Conservation (phyloP, 2,888 invertebrate species). For the Megaustenia siamemsis region DNA sequence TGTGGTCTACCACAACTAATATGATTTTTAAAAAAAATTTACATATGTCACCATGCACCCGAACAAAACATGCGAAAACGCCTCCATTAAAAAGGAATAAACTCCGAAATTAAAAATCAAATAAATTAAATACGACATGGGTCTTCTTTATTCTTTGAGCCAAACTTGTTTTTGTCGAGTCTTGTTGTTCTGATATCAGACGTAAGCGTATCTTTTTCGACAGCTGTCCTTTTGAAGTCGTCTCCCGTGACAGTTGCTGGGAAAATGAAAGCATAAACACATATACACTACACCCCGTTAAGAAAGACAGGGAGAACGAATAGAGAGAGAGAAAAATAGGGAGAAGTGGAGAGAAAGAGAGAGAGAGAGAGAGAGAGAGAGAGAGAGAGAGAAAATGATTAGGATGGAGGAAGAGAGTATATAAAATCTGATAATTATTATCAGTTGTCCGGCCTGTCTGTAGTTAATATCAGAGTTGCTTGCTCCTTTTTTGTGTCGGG, state of each 20-base stretch:
- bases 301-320: background rate
- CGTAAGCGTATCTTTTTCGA: background rate
- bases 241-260: background rate
- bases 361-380: background rate
- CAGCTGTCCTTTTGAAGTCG: background rate
- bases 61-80: too few species aligned
- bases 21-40: too few species aligned
- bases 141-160: background rate
- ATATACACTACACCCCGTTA: background rate
- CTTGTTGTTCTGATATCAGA: background rate
- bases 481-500: background rate
- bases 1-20: too few species aligned
- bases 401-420: background rate
- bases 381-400: background rate
- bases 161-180: too few species aligned
- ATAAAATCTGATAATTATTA: background rate
- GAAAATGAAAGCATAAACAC: background rate
- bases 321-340: background rate
- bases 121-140: background rate
- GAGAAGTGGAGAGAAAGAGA: background rate
- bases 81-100: too few species aligned
- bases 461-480: background rate
- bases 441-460: background rate
- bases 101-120: background rate
- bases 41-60: too few species aligned